Evolutionary conservation across 2,888 invertebrate species (phyloP).

Genomic region (Campaea margaritaria): DNA sequence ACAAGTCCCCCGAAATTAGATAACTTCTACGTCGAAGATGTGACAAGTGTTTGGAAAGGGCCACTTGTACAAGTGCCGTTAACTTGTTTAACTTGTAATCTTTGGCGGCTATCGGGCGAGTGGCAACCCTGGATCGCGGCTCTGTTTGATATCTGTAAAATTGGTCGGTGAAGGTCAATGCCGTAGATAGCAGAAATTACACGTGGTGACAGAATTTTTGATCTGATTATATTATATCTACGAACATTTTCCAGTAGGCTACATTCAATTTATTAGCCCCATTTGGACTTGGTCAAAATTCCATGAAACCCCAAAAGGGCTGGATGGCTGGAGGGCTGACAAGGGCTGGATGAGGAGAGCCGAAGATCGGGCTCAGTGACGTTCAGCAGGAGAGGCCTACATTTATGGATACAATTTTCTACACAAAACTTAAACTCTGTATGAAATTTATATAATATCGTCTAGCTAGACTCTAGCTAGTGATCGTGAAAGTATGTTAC

Average conservation of each 20-base stretch:
- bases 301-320: no score
- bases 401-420: no score
- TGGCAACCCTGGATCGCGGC: constrained; percentile 27
- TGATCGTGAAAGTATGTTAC: constrained; percentile 1
- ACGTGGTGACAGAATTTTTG: constrained; percentile 46
- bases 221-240: constrained; percentile 3
- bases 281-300: no score
- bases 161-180: constrained; percentile 56
- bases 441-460: constrained; percentile 3
- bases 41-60: constrained; percentile 15
- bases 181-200: constrained; percentile 53
- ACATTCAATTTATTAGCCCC: no score
- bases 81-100: constrained; percentile 17
- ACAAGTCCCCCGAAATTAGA: constrained; percentile 17
- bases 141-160: constrained; percentile 50
- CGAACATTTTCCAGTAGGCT: no score
- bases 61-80: constrained; percentile 21
- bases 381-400: no score
- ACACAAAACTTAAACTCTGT: no score
- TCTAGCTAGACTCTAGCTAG: neutral
- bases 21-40: constrained; percentile 12
- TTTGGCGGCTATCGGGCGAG: constrained; percentile 3
- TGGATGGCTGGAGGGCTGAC: no score
- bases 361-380: no score
- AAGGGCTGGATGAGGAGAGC: no score